Evolutionary conservation across 2,797 vertebrate genomes (phyloP).

Genomic region (Sebastes reedi): DNA sequence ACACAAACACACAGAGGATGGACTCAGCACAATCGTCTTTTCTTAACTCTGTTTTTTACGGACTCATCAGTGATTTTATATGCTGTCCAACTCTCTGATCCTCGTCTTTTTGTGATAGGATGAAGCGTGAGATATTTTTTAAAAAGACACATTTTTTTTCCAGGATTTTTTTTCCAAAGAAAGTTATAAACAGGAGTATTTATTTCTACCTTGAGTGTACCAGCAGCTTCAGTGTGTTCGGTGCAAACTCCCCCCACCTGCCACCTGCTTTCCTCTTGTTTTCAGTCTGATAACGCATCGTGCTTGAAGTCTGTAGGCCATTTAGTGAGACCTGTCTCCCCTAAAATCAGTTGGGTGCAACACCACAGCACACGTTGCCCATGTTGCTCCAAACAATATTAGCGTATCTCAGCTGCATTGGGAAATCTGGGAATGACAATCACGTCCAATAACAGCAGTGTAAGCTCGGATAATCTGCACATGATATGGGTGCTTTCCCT

Average conservation of each 20-base stretch:
- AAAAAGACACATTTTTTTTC: conserved; percentile 35
- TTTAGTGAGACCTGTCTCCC: conserved; percentile 27
- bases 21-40: conserved; percentile 55
- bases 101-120: conserved; percentile 65
- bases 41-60: conserved; percentile 69
- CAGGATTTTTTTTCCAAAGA: conserved; percentile 46
- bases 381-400: conserved; percentile 4
- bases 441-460: conserved; percentile 53
- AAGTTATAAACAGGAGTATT: conserved; percentile 46
- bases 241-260: background rate
- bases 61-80: conserved; percentile 68
- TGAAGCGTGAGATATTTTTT: conserved; percentile 52
- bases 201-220: conserved; percentile 58
- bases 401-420: conserved; percentile 28
- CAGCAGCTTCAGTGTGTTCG: conserved; percentile 60
- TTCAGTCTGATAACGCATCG: conserved; percentile 34
- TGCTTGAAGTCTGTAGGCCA: conserved; percentile 20
- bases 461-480: conserved; percentile 52
- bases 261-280: conserved; percentile 13
- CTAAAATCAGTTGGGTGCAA: conserved; percentile 15
- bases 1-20: conserved; percentile 20
- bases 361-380: background rate
- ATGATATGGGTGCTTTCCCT: conserved; percentile 70
- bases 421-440: conserved; percentile 72
- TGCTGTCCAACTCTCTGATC: conserved; percentile 48